Percentiles rank a stretch among this genome's conserved stretches.
These are phyloP conservation scores for Panthera leo DNA, from an alignment of 2,113 vertebrate species.

Conservation along the genomic window DNA sequence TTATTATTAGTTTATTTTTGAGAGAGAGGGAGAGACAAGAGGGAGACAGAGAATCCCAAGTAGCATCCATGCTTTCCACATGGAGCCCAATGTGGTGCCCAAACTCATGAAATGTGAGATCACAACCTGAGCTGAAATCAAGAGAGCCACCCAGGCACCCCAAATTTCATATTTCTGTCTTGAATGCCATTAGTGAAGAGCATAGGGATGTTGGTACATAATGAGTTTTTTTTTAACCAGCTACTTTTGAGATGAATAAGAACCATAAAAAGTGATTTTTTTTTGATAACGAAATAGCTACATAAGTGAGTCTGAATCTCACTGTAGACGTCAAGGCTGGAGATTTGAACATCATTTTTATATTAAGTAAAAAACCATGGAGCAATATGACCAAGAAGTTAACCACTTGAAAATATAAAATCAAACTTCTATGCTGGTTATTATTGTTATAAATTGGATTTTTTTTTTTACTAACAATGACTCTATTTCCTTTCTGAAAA, in stretches of 20 bases:
- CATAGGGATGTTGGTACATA: not conserved
- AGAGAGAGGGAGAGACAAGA: too few relatives aligned
- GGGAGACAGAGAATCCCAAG: too few relatives aligned
- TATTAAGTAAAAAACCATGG: not conserved
- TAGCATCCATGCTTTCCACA: too few relatives aligned
- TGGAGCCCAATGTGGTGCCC: too few relatives aligned
- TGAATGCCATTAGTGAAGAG: not conserved
- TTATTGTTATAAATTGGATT: not conserved
- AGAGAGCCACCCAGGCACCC: too few relatives aligned
- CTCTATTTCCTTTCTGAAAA: not conserved
- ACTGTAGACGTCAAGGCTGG: not conserved
- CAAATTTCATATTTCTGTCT: not conserved
- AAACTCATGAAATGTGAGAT: too few relatives aligned
- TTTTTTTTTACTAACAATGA: not conserved
- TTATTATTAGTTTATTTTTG: too few relatives aligned
- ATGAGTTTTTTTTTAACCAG: not conserved
- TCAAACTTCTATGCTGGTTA: not conserved
- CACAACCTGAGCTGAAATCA: too few relatives aligned
- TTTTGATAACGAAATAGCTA: not conserved
- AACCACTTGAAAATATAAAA: not conserved
- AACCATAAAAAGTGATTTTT: not conserved
- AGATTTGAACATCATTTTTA: not conserved
- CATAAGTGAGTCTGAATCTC: not conserved
- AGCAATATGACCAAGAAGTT: not conserved
- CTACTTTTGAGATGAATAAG: not conserved